phyloP scores from a whole-genome alignment of 2,888 invertebrate species.

The Melanargia galathea region DNA sequence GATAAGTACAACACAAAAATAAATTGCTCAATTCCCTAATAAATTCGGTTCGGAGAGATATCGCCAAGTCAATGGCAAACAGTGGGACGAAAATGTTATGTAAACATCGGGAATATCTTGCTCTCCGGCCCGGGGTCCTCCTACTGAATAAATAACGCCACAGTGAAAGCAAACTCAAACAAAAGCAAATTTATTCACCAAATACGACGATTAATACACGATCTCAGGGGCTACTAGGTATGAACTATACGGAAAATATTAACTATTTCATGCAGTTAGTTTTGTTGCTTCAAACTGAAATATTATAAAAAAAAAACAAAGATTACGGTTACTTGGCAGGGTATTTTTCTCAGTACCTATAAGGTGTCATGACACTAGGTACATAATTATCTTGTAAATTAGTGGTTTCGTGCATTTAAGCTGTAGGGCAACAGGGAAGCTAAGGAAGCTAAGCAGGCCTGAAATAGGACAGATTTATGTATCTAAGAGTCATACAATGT shows the following conservation, averaged over 20 bases:
- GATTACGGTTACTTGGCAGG: no score
- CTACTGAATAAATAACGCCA: constrained; percentile 76
- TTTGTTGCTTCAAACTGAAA: background rate
- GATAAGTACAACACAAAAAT: background rate
- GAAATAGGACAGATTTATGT: no score
- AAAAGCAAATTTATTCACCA: constrained; percentile 81
- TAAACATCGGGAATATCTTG: constrained; percentile 70
- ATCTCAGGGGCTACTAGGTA: constrained; percentile 56
- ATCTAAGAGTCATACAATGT: no score
- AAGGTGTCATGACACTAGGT: no score
- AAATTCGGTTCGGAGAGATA: constrained; percentile 67
- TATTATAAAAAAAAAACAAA: no score
- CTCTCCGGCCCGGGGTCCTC: constrained; percentile 68
- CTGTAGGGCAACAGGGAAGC: no score
- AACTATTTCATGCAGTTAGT: background rate
- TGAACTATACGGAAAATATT: background rate
- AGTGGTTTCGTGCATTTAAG: no score
- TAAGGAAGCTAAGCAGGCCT: no score
- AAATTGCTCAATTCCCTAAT: constrained; percentile 50
- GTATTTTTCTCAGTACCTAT: no score
- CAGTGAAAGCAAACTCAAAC: constrained; percentile 77
- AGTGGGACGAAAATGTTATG: constrained; percentile 72
- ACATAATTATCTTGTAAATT: no score
- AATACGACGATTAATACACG: constrained; percentile 79
- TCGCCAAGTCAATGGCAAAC: constrained; percentile 61